These are phyloP conservation scores for Drosophila tanythrix DNA, from an alignment of 2,888 invertebrate genomes.

Conservation along the genomic window DNA sequence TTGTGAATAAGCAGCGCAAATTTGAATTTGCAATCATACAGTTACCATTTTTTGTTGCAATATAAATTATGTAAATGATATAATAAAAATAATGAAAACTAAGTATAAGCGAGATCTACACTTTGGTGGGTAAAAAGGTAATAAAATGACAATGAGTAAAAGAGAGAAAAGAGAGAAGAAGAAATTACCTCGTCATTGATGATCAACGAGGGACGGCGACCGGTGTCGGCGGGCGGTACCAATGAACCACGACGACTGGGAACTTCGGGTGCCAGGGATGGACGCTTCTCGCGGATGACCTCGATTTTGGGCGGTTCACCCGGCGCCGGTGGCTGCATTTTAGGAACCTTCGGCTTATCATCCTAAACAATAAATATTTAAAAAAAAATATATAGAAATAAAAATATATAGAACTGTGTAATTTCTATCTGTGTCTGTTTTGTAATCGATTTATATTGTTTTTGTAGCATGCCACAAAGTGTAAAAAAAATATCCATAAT, in stretches of 20 bases:
- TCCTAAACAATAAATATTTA: constrained; percentile 58
- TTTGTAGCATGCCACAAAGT: neutral
- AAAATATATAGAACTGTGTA: neutral
- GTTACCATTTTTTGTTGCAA: neutral
- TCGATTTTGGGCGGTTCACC: constrained; percentile 92
- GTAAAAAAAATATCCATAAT: neutral
- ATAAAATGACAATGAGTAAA: neutral
- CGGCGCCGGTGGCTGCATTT: constrained; percentile 88
- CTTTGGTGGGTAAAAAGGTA: neutral
- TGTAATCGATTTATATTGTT: neutral
- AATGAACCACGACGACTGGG: constrained; percentile 93
- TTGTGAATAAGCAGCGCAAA: neutral
- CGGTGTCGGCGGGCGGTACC: constrained; percentile 93
- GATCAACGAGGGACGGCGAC: constrained; percentile 94
- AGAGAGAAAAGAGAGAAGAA: neutral
- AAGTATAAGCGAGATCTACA: neutral
- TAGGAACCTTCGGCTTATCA: constrained; percentile 86
- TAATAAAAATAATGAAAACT: neutral
- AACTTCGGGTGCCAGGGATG: constrained; percentile 90
- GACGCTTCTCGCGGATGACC: constrained; percentile 93
- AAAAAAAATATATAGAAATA: neutral
- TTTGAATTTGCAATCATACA: constrained; percentile 1
- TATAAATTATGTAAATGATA: neutral
- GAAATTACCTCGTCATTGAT: constrained; percentile 96
- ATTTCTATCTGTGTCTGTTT: neutral